Evolutionary conservation across 1,140 invertebrate genomes (phyloP).

Genomic region (Magallana gigas): DNA sequence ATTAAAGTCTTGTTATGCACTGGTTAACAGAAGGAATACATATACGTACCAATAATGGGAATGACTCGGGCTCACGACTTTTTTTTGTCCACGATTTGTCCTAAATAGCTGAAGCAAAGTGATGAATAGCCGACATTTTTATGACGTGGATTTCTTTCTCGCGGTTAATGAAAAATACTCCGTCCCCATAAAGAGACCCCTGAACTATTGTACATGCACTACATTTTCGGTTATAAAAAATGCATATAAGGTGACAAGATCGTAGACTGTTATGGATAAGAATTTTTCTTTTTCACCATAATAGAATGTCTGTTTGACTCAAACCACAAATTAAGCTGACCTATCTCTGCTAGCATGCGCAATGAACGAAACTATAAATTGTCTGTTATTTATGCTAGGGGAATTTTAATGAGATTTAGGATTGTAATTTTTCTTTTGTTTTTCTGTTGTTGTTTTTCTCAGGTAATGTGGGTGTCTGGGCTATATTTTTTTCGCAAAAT

Average conservation of each 20-base stretch:
- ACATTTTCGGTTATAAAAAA: conserved; percentile 9
- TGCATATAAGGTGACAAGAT: neutral
- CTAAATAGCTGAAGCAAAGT: neutral
- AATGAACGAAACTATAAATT: no score
- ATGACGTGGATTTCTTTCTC: neutral
- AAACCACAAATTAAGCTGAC: no score
- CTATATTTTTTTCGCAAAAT: no score
- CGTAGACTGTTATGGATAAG: neutral
- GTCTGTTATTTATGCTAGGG: no score
- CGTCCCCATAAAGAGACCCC: conserved; percentile 1
- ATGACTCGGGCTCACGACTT: conserved; percentile 13
- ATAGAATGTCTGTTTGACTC: neutral
- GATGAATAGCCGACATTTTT: conserved; percentile 33
- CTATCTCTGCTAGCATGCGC: no score
- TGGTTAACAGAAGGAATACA: conserved; percentile 6
- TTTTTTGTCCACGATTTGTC: neutral
- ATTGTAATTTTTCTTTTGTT: no score
- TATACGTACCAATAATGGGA: neutral
- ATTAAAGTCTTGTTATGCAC: neutral
- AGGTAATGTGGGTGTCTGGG: no score
- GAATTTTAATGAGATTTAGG: no score
- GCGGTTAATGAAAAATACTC: conserved; percentile 10
- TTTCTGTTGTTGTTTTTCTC: no score
- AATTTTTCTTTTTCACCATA: neutral
- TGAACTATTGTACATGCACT: neutral